Evolutionary conservation across 2,113 vertebrate species (phyloP), one percentile per base, ranked within the genome.

Genomic region (Chaetorhynchus papuensis): DNA sequence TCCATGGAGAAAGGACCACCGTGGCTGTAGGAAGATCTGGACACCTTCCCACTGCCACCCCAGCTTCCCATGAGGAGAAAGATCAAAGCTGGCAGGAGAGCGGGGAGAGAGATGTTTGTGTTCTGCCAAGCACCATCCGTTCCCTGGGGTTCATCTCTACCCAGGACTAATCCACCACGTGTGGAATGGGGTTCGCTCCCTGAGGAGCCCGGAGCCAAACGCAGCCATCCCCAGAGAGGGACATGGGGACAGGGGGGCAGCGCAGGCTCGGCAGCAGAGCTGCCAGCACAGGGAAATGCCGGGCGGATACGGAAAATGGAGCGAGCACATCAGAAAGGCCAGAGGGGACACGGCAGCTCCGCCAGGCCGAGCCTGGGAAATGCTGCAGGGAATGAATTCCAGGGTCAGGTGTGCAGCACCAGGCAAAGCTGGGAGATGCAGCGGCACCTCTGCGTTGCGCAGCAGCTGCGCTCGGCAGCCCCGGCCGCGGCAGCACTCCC

Each of bases 91-190:
- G 52, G 28, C 12, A 24, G 49, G 24, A 83, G 10, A 60, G 11
- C 3, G 9, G 15, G 10, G 2, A 37, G 23, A n/a, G 4, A 27
- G 15, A 21, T 20, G 7, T 23, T 26, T 31, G 11, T 27, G 7
- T 30, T 31, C 57, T 54, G 19, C 41, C 2, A 1, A 76, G 52
- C 15, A 22, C 37, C 41, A 56, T 27, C 19, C 2, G 0, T 10
- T 45, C 27, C 30, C 20, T 30, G 22, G 44, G 23, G 24, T 35
- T 83, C 61, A 33, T 31, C 20, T 44, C 72, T 39, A 39, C 18
- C 47, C 1, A 0, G 44, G 21, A 41, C 64, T 33, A 19, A 64
- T 9, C n/a, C 9, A 23, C 9, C 3, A 1, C 1, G 1, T 8
- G 3, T 5, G 19, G 39, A 39, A 27, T 3, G 10, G 27, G 60